Evolutionary conservation across 2,888 invertebrate species (phyloP), one percentile per base, ranked within the genome.

Genomic region (Temnothorax unifasciatus): DNA sequence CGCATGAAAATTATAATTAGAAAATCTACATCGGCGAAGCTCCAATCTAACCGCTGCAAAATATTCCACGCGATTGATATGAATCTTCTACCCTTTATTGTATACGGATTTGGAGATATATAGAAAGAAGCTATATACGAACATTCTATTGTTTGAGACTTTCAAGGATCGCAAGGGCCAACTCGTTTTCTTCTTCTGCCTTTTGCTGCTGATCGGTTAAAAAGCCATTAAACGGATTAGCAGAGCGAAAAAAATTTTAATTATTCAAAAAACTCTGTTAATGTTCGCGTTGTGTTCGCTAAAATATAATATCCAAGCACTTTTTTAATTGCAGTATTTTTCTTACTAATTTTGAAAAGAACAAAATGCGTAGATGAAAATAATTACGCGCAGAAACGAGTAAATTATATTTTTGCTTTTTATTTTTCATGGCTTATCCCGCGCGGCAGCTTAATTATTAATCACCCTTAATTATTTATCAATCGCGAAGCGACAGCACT

Each of bases 121-220:
- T 29, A 29, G 21, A 63, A 64, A 76, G 52, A 8, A 52, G 18
- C 38, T 11, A 29, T 29, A 29, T 29, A 38, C 38, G 50, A 38
- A 63, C 21, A 38, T 21, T 38, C 75, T 75, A 38, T 11, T 13
- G 34, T 25, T 50, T 61, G 15, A 47, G 34, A 61, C 34, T 47
- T 61, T 52, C 25, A 54, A 66, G 29, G 41, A 54, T 77, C 29
- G 29, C 38, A 52, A 52, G 47, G 47, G 25, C 2, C 25, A 41
- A 54, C 15, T 68, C 41, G 68, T 44, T 77, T 77, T 41, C 76
- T 50, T 76, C 66, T n/a, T 41, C 61, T 11, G 47, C n/a, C 29
- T 63, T 34, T 63, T n/a, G 15, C 34, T 47, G 25, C 29, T n/a
- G 44, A 44, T 61, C n/a, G 29, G n/a, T 66, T 25, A 25, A 29